These are phyloP conservation scores for Plebejus argus DNA, from an alignment of 2,888 invertebrate genomes.

Conservation along the genomic window DNA sequence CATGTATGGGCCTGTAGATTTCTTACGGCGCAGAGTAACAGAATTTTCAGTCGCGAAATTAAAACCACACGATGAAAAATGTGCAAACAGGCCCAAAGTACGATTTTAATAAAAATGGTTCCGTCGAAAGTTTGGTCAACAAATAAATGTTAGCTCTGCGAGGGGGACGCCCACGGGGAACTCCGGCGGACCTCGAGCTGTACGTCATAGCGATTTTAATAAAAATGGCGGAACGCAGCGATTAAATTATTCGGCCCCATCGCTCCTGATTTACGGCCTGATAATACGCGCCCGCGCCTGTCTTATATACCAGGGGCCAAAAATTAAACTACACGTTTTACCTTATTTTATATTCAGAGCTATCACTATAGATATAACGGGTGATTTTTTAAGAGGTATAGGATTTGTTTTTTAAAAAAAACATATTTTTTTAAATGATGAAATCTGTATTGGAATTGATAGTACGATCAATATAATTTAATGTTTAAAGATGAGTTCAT, in stretches of 20 bases:
- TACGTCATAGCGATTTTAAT: conserved; percentile 15
- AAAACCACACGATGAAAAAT: not conserved
- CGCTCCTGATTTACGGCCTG: not conserved
- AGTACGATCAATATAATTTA: too few relatives aligned
- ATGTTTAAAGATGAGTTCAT: too few relatives aligned
- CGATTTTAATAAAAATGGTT: not conserved
- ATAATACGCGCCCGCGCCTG: not conserved
- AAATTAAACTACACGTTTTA: not conserved
- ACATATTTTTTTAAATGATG: too few relatives aligned
- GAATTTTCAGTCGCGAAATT: not conserved
- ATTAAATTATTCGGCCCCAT: conserved; percentile 10
- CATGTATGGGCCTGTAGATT: not conserved
- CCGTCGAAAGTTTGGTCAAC: not conserved
- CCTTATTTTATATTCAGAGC: too few relatives aligned
- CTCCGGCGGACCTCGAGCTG: not conserved
- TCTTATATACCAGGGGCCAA: not conserved
- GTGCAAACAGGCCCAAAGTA: not conserved
- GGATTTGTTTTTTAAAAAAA: too few relatives aligned
- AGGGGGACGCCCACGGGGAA: not conserved
- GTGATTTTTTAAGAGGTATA: too few relatives aligned
- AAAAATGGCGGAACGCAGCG: conserved; percentile 11
- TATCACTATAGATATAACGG: too few relatives aligned
- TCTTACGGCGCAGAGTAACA: not conserved
- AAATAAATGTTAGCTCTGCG: not conserved
- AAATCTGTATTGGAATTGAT: too few relatives aligned